phyloP scores from a whole-genome alignment of 2,113 vertebrate genomes.

The Lycocorax pyrrhopterus region DNA sequence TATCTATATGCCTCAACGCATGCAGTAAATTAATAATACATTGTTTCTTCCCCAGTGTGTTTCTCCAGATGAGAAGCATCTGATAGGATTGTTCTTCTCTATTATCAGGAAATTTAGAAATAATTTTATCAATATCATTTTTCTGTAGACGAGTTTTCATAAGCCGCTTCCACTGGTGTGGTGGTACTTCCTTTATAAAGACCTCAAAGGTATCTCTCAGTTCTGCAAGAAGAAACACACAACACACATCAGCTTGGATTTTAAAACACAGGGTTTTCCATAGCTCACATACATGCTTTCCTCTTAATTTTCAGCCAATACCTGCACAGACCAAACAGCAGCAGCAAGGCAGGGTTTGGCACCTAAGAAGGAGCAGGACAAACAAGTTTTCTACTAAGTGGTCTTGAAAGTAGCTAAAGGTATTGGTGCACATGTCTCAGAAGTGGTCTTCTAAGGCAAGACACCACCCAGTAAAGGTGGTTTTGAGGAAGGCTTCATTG shows the following conservation, averaged over 20 bases:
- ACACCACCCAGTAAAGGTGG: not conserved
- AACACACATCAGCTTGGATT: not conserved
- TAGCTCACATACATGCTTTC: not conserved
- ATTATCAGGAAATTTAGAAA: not conserved
- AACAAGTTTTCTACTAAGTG: not conserved
- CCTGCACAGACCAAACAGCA: not conserved
- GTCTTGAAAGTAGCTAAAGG: not conserved
- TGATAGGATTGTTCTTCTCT: not conserved
- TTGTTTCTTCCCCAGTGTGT: not conserved
- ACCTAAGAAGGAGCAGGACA: not conserved
- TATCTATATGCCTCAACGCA: not conserved
- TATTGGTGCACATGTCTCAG: not conserved
- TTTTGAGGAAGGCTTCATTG: not conserved
- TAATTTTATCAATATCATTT: not conserved
- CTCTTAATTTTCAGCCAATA: not conserved
- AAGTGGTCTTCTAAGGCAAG: not conserved
- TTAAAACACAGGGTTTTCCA: not conserved
- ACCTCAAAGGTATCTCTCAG: not conserved
- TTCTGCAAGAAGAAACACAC: not conserved
- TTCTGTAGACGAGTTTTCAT: not conserved
- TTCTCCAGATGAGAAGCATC: not conserved
- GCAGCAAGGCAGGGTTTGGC: not conserved
- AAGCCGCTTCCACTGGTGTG: not conserved
- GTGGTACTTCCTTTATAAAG: not conserved
- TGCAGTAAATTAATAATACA: not conserved